Evolutionary conservation across 2,113 vertebrate species (phyloP).

Genomic region (Ammodytes marinus): DNA sequence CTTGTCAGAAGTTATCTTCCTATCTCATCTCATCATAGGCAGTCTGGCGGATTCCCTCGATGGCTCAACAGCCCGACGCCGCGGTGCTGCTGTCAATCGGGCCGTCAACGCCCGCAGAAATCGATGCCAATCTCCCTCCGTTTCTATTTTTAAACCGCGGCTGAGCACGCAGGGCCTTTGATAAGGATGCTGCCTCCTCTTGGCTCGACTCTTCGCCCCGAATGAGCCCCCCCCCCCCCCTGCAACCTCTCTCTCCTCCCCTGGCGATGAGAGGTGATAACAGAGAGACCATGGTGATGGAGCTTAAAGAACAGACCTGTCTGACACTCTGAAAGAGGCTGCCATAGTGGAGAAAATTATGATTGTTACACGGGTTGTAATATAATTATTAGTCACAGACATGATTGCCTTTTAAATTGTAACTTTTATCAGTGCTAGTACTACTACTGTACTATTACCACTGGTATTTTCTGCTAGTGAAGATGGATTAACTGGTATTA

Average conservation of each 20-base stretch:
- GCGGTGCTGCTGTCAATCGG: constrained; percentile 79
- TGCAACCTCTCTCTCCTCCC: constrained; percentile 50
- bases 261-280: constrained; percentile 75
- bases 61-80: constrained; percentile 74
- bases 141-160: constrained; percentile 81
- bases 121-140: constrained; percentile 81
- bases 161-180: constrained; percentile 74
- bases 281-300: constrained; percentile 59
- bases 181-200: constrained; percentile 77
- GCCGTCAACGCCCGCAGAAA: constrained; percentile 80
- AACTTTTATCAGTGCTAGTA: constrained; percentile 23
- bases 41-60: constrained; percentile 83
- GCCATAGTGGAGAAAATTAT: constrained; percentile 58
- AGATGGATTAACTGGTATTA: not conserved
- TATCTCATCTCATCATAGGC: constrained; percentile 83
- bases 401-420: constrained; percentile 40
- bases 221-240: constrained; percentile 53
- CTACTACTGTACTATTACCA: not conserved
- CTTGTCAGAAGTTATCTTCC: constrained; percentile 83
- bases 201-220: constrained; percentile 59
- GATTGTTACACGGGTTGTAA: constrained; percentile 41
- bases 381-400: constrained; percentile 42
- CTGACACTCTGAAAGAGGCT: constrained; percentile 51
- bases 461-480: not conserved
- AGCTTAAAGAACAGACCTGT: constrained; percentile 65